Conservation (phyloP, 2,888 invertebrate species). For the Spicauda simplicius region DNA sequence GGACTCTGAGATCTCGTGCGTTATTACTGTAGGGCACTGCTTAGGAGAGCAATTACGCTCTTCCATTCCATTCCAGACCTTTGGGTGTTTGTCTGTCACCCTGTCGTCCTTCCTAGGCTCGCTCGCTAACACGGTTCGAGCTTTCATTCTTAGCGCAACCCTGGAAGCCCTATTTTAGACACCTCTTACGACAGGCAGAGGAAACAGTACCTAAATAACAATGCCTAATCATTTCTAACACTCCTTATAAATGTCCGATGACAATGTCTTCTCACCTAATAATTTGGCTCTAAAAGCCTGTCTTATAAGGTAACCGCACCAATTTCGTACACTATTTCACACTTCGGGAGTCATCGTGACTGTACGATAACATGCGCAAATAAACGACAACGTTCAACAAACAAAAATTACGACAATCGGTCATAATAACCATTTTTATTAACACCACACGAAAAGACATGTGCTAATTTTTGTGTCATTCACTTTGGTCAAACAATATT, state of each 20-base stretch:
- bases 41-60: too few relatives aligned
- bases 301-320: slow-evolving; percentile 16
- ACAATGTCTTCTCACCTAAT: slow-evolving; percentile 20
- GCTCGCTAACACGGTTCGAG: too few relatives aligned
- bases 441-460: slow-evolving; percentile 55
- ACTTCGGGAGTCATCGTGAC: slow-evolving; percentile 54
- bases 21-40: too few relatives aligned
- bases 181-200: too few relatives aligned
- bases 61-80: too few relatives aligned
- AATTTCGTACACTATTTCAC: slow-evolving; percentile 21
- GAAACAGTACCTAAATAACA: too few relatives aligned
- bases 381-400: slow-evolving; percentile 55
- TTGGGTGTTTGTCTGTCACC: too few relatives aligned
- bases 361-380: slow-evolving; percentile 49
- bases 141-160: too few relatives aligned
- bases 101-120: too few relatives aligned
- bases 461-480: slow-evolving; percentile 52
- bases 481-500: slow-evolving; percentile 33
- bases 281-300: slow-evolving; percentile 21
- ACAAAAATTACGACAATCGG: slow-evolving; percentile 48
- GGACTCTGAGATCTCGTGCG: too few relatives aligned
- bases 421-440: slow-evolving; percentile 51
- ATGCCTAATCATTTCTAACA: too few relatives aligned
- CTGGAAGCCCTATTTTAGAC: too few relatives aligned
- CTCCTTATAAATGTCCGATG: neutral